Conservation (phyloP, 2,888 invertebrate genomes). For the Caenorhabditis parvicauda region DNA sequence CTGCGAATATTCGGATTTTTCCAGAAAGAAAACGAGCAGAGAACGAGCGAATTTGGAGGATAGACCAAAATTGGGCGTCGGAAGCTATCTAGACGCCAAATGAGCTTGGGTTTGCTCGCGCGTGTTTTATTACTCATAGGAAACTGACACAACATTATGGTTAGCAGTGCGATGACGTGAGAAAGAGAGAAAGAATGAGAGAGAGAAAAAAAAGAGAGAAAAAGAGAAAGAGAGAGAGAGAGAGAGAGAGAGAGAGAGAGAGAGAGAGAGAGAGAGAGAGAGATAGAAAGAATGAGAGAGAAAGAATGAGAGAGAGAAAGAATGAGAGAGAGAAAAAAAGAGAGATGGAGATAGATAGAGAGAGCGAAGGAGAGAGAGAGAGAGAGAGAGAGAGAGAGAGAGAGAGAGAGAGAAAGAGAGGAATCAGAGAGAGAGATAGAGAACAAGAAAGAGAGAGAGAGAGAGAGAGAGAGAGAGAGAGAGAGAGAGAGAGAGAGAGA, state of each 20-base stretch:
- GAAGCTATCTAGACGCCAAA: no score
- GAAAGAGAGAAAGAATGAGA: conserved; percentile 5
- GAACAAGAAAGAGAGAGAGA: conserved; percentile 22
- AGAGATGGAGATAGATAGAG: background rate
- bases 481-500: background rate
- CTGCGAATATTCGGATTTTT: no score
- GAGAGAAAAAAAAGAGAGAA: conserved; percentile 8
- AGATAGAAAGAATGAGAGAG: background rate
- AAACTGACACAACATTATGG: no score
- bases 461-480: conserved; percentile 4
- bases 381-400: conserved; percentile 5
- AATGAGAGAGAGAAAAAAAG: background rate
- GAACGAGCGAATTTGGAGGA: no score
- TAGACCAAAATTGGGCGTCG: no score
- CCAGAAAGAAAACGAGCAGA: no score
- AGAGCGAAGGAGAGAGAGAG: conserved; percentile 2
- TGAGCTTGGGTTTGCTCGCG: no score
- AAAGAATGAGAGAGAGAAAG: background rate
- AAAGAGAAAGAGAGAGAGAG: conserved; percentile 6
- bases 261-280: background rate
- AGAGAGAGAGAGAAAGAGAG: conserved; percentile 6
- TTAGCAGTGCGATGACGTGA: no score
- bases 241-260: conserved; percentile 13
- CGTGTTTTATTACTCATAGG: no score
- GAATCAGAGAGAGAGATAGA: conserved; percentile 9